Base-by-base conservation (phyloP, 1,140 invertebrate species). In the Psix sp. region DNA sequence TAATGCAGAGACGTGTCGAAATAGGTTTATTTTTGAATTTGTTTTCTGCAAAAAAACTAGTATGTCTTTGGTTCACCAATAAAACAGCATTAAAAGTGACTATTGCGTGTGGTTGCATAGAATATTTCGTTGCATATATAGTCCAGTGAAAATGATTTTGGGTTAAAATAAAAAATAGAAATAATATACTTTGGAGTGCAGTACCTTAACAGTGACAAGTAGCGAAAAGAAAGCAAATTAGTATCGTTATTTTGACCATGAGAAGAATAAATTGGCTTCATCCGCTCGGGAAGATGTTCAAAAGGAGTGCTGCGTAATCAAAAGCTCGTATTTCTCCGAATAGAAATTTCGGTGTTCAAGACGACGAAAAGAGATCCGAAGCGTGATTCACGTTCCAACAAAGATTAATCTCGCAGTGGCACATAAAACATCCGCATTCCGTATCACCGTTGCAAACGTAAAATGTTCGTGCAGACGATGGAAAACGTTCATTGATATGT, bases 221-320 rank as follows among this genome's bases (percentile, higher is more conserved):
- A 59, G 29, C 52, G 39, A 36, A 38, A 52, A 59, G 67, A 62
- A 63, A 72, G 68, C 59, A 52, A 72, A 72, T 65, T 63, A 65
- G 68, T 72, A 72, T 72, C 68, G 68, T 72, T 72, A 72, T 59
- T 72, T 72, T 63, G 68, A 63, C 59, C 59, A 65, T 43, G 68
- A 45, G 68, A 72, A 59, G 68, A 63, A 65, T 51, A 65, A 72
- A 72, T 72, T 72, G 59, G 59, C 52, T 65, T 72, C 68, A 65
- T 72, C 68, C 68, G 68, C 59, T 57, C 38, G 52, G 31, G 52
- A 65, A 72, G 68, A 72, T 65, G 68, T 72, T 65, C 59, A 57
- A 52, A 68, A 65, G 49, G 68, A 73, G 45, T 65, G 68, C 68
- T 65, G 54, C 52, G 68, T 73, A 73, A 65, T 73, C 68, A 60